Evolutionary conservation across 1,140 invertebrate species (phyloP), one percentile per base, ranked within the genome.

Genomic region (Lamellibrachia luymesi): DNA sequence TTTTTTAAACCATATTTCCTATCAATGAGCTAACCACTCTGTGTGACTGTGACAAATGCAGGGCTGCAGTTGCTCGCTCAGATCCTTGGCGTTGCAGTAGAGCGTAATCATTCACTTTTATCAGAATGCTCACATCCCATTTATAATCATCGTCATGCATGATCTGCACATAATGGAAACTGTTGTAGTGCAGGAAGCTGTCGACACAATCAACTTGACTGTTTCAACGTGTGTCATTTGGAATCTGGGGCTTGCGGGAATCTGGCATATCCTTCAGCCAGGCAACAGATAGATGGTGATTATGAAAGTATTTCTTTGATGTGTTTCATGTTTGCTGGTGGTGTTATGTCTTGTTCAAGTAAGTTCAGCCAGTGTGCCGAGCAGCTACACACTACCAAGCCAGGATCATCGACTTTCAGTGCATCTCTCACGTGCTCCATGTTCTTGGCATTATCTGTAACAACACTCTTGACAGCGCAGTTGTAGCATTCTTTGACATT

Each of bases 281-380:
- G 38, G 90, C 90, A 27, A 2, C 25, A 13, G 22, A n/a, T 10
- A 22, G 6, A n/a, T 27, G 25, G 50, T 91, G 90, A 38, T 91
- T 91, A 2, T n/a, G 22, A 38, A 91, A 91, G 27, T 91, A 91
- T 25, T n/a, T 91, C 49, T 91, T n/a, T 91, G 50, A 91, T 91
- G 38, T 91, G 90, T 13, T 91, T 91, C 25, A 13, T 91, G 64
- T 4, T 51, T 2, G 90, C 90, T 91, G 90, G 22, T 50, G 90
- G 90, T n/a, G 90, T 27, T 0, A n/a, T 4, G 90, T 91, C 90
- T 91, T 38, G 22, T 7, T n/a, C 90, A 80, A 91, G 90, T 38
- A 91, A 13, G 13, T 91, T n/a, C 38, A 91, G 90, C 10, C 90
- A 91, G 27, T 91, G 90, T 50, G 90, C 90, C 10, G n/a, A 91